A percentile compares a stretch with the other conserved stretches of the same genome.
Conservation (phyloP, 2,888 invertebrate genomes). For the Clunio marinus region DNA sequence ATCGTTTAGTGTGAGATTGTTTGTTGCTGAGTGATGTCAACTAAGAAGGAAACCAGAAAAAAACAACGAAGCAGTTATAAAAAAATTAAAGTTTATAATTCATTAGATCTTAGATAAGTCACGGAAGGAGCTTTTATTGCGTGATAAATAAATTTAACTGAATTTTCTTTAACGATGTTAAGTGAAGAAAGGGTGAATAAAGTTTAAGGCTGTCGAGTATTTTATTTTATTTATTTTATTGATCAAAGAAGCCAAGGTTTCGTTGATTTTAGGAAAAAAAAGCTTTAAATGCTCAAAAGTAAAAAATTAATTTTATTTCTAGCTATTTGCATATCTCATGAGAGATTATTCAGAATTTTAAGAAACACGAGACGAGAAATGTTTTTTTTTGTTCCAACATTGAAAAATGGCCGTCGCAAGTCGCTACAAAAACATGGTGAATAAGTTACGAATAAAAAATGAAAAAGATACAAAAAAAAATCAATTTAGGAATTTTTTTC, state of each 20-base stretch:
- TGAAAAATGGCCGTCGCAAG: conserved; percentile 4
- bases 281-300: too few species aligned
- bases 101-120: not conserved
- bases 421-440: conserved; percentile 1
- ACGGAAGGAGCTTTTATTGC: not conserved
- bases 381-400: not conserved
- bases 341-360: not conserved
- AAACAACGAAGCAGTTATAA: too few species aligned
- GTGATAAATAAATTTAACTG: not conserved
- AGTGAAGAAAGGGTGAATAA: too few species aligned
- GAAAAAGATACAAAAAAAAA: not conserved
- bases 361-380: not conserved
- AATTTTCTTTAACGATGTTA: too few species aligned
- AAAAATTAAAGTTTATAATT: not conserved
- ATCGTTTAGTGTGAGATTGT: not conserved
- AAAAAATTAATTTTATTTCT: too few species aligned
- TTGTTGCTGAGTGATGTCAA: not conserved
- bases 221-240: too few species aligned
- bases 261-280: too few species aligned
- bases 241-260: too few species aligned
- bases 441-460: not conserved
- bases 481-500: conserved; percentile 15
- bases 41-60: not conserved
- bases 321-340: not conserved
- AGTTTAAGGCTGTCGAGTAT: too few species aligned